Conservation (phyloP, 2,113 vertebrate genomes). For the Parus major region DNA sequence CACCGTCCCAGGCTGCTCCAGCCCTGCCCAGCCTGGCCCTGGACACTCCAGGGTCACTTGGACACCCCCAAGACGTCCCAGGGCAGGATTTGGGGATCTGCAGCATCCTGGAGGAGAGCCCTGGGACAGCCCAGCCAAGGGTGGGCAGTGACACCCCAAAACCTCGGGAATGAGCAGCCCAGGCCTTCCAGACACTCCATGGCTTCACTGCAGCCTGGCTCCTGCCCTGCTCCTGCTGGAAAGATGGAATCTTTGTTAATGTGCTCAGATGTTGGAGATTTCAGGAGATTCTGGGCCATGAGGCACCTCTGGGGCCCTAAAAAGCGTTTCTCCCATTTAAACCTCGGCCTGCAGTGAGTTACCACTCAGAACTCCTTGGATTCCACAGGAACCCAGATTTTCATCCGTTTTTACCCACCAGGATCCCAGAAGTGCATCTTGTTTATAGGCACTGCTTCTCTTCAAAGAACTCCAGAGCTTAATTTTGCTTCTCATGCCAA, state of each 20-base stretch:
- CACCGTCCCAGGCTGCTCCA: not conserved
- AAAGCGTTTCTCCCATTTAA: not conserved
- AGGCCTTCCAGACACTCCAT: not conserved
- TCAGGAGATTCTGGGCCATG: not conserved
- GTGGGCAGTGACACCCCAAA: not conserved
- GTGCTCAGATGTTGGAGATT: fast-evolving
- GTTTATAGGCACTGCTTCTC: not conserved
- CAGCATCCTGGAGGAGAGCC: not conserved
- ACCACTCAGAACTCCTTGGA: fast-evolving
- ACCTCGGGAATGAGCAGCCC: fast-evolving
- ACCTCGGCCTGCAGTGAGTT: not conserved
- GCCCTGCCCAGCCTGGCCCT: not conserved
- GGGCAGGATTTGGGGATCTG: not conserved
- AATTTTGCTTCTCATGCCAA: not conserved
- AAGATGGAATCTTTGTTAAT: fast-evolving
- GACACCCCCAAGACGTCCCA: not conserved
- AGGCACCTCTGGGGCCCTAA: not conserved
- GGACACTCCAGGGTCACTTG: not conserved
- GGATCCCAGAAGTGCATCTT: not conserved
- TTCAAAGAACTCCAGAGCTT: not conserved
- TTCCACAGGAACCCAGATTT: not conserved
- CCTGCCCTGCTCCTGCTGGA: not conserved
- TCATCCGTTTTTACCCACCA: fast-evolving
- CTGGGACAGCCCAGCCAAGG: not conserved
- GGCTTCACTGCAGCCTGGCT: fast-evolving